Evolutionary conservation across 2,888 invertebrate species (phyloP), one percentile per base, ranked within the genome.

Genomic region (Mactromeris polynyma): DNA sequence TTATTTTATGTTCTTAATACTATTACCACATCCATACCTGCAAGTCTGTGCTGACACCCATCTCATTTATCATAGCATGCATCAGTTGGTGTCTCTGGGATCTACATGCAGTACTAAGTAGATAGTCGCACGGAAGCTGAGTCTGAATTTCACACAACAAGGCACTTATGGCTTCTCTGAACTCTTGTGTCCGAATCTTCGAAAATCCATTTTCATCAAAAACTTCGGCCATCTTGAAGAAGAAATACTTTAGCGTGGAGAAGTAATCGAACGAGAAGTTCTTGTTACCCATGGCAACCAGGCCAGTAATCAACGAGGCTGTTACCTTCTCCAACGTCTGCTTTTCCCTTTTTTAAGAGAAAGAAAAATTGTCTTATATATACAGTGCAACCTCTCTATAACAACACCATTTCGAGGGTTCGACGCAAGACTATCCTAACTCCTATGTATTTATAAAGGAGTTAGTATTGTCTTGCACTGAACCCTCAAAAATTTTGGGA

Each of bases 101-200:
- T 31, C 81, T 89, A 73, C 89, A 90, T n/a, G 81, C 81, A 2
- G 38, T 82, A 69, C 90, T 81, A 33, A 83, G 73, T 42, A 92
- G 78, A 64, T 89, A 87, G 17, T 89, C 73, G 14, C 73, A 77
- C 0, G 92, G 77, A 33, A 93, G 79, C 11, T 58, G 33, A 21
- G 90, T 90, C 73, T 90, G 88, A 42, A 92, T 87, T 73, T 91
- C 88, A 58, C 86, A 88, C 0, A 93, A 54, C 31, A 93, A 19
- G 14, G 26, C 21, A 82, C 88, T 54, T 0, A 92, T 58, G 14
- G 91, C 83, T 17, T 21, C 33, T 42, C 84, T 83, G 33, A 93
- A 69, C 9, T 87, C 82, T 1, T 21, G n/a, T 14, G 91, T 93
- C 40, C 38, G 77, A 19, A 93, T 85, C 38, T 85, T 81, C 2